A percentile compares a stretch with the other conserved stretches of the same genome.
These are phyloP conservation scores for Pogonognathellus flavescens DNA, from an alignment of 1,140 invertebrate species.

Conservation along the genomic window DNA sequence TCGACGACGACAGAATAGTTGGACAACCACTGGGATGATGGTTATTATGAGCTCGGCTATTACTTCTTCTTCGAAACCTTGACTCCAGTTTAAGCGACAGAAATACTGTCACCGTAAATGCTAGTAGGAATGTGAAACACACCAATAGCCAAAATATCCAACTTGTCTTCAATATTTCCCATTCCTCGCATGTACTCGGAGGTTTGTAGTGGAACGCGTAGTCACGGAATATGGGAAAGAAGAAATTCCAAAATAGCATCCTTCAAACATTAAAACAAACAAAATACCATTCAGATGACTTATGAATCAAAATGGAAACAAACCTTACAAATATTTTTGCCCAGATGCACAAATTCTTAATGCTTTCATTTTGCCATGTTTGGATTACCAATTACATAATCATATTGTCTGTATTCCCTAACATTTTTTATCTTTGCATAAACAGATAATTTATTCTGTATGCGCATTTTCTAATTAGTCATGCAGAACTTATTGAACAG, in stretches of 20 bases:
- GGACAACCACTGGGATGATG: conserved; percentile 31
- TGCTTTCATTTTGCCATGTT: no score
- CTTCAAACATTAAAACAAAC: conserved; percentile 45
- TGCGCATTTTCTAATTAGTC: no score
- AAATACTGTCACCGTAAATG: conserved; percentile 57
- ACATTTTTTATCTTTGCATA: no score
- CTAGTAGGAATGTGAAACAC: conserved; percentile 55
- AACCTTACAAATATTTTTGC: no score
- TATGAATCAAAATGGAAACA: neutral
- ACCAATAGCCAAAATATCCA: conserved; percentile 66
- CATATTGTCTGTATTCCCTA: no score
- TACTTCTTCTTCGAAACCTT: conserved; percentile 42
- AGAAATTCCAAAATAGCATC: conserved; percentile 69
- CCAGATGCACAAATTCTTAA: no score
- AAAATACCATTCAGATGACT: neutral
- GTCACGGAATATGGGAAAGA: conserved; percentile 68
- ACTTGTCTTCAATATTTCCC: conserved; percentile 58
- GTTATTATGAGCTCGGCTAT: conserved; percentile 38
- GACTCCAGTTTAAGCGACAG: neutral
- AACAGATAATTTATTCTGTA: no score
- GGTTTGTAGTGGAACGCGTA: conserved; percentile 64
- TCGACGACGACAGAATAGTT: conserved; percentile 33
- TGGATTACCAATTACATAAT: no score
- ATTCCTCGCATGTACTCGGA: conserved; percentile 53
- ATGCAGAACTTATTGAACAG: no score